Percentiles rank a stretch among this genome's conserved stretches.
These are phyloP conservation scores for Steinernema scapterisci DNA, from an alignment of 2,888 invertebrate genomes.

Conservation along the genomic window DNA sequence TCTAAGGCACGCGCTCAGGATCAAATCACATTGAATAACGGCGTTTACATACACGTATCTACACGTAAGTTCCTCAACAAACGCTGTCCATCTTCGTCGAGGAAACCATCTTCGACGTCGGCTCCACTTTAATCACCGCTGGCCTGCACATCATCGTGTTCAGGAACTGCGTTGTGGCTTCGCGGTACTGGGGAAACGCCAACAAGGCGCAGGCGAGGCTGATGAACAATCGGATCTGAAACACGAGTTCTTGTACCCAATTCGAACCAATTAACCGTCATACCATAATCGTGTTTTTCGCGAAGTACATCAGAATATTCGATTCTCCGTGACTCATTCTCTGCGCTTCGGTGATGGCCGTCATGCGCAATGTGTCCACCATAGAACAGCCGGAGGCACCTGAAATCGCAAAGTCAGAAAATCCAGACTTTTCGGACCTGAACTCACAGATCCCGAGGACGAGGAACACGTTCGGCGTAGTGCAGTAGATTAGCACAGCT, in stretches of 20 bases:
- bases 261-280: neutral
- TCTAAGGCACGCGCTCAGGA: too few species aligned
- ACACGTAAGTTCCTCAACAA: too few species aligned
- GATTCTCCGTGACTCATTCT: neutral
- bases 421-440: neutral
- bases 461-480: constrained; percentile 8
- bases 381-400: constrained; percentile 14
- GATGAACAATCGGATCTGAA: constrained; percentile 5
- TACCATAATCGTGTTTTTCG: constrained; percentile 28
- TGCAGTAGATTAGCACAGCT: constrained; percentile 21
- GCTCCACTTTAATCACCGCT: neutral
- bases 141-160: neutral
- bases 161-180: neutral
- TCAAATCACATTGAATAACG: too few species aligned
- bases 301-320: constrained; percentile 21
- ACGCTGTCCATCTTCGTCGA: neutral
- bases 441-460: neutral
- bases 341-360: neutral
- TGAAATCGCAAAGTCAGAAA: neutral
- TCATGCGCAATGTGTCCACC: neutral
- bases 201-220: neutral
- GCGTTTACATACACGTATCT: too few species aligned
- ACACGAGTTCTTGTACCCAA: neutral
- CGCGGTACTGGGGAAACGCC: constrained; percentile 6
- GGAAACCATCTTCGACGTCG: neutral